A percentile compares a stretch with the other conserved stretches of the same genome.
Conservation (phyloP, 2,797 vertebrate genomes). For the Odontamblyopus rebecca region DNA sequence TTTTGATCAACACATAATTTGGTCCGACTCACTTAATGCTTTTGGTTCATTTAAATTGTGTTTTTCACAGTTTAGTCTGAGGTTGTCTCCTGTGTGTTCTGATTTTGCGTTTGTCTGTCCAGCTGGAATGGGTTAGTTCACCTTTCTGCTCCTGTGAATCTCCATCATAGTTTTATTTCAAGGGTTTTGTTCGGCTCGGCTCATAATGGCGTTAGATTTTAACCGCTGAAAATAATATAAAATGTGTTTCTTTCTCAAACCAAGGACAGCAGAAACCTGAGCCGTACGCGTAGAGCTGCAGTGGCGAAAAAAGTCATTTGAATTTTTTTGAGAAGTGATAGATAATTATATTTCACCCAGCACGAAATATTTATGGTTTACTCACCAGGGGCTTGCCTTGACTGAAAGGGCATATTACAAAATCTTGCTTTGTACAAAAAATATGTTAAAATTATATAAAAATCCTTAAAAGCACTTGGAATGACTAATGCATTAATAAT, state of each 20-base stretch:
- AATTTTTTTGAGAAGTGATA: neutral
- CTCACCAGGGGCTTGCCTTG: slow-evolving; percentile 38
- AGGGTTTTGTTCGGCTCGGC: neutral
- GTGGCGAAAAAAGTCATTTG: neutral
- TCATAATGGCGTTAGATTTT: neutral
- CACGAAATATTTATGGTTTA: slow-evolving; percentile 24
- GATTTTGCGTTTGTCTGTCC: neutral
- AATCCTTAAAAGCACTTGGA: slow-evolving; percentile 27
- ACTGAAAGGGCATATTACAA: slow-evolving; percentile 37
- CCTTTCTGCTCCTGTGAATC: neutral
- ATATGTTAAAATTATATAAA: neutral
- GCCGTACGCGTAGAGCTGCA: neutral
- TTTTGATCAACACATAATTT: neutral
- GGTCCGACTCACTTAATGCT: neutral
- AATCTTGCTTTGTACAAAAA: slow-evolving; percentile 33
- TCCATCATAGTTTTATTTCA: neutral
- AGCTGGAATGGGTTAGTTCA: neutral
- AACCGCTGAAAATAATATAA: neutral
- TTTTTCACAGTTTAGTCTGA: neutral
- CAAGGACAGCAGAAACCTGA: neutral
- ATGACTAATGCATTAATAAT: slow-evolving; percentile 41
- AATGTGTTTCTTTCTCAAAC: neutral
- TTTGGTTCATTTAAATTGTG: neutral
- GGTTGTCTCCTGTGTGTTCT: neutral
- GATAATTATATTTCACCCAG: slow-evolving; percentile 10